A percentile compares a stretch with the other conserved stretches of the same genome.
These are phyloP conservation scores for Mechanitis mazaeus DNA, from an alignment of 2,888 invertebrate genomes.

Conservation along the genomic window DNA sequence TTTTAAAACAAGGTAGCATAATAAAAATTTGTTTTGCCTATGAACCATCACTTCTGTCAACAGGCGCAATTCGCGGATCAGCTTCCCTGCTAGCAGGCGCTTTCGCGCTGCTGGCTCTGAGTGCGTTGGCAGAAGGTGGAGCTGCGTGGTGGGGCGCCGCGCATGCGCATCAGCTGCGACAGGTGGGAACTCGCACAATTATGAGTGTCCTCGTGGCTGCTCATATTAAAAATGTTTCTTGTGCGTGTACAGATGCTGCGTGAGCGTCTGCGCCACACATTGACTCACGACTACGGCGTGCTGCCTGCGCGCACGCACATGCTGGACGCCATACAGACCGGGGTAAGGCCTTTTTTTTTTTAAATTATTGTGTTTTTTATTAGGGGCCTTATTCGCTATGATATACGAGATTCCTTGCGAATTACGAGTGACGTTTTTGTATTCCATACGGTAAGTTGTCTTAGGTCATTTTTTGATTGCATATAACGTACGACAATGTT, in stretches of 20 bases:
- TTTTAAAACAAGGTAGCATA: background rate
- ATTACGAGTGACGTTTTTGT: too few species aligned
- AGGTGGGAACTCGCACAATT: slow-evolving; percentile 5
- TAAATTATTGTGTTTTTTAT: too few species aligned
- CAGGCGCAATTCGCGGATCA: slow-evolving; percentile 48
- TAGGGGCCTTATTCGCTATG: too few species aligned
- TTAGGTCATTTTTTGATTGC: too few species aligned
- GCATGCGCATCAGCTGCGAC: slow-evolving; percentile 50
- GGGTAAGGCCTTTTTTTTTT: slow-evolving; percentile 35
- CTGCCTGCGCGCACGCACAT: slow-evolving; percentile 51
- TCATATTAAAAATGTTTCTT: background rate
- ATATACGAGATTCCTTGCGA: too few species aligned
- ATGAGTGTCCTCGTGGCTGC: background rate
- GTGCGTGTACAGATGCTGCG: slow-evolving; percentile 33
- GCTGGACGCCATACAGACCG: slow-evolving; percentile 59
- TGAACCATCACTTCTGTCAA: background rate
- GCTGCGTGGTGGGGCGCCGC: slow-evolving; percentile 65
- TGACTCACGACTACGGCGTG: slow-evolving; percentile 56
- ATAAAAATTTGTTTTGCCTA: background rate
- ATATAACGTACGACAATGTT: too few species aligned
- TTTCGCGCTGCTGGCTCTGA: slow-evolving; percentile 57
- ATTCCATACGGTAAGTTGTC: too few species aligned
- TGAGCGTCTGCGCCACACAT: slow-evolving; percentile 42
- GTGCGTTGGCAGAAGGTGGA: slow-evolving; percentile 60
- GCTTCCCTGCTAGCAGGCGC: slow-evolving; percentile 56